Percentiles rank a stretch among this genome's conserved stretches.
phyloP scores from a whole-genome alignment of 2,113 vertebrate species.

The Nestor notabilis region DNA sequence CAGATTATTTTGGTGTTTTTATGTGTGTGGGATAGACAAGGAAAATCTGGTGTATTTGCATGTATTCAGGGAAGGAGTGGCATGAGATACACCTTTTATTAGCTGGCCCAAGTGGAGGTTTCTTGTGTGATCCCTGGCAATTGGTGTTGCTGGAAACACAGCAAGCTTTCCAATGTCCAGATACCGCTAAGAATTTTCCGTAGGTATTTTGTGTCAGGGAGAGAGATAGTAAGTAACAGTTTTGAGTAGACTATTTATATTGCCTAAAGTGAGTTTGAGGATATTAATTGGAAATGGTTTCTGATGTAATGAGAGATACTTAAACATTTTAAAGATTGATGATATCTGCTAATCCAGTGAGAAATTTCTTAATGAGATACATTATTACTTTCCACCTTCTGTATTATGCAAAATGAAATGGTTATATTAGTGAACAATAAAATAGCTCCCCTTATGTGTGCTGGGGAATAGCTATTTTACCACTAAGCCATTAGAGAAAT shows the following conservation, averaged over 20 bases:
- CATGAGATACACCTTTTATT: neutral
- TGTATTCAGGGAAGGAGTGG: neutral
- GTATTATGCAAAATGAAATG: conserved; percentile 48
- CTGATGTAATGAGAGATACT: neutral
- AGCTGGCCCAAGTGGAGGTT: neutral
- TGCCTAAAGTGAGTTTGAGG: neutral
- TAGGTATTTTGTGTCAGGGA: neutral
- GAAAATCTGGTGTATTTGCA: neutral
- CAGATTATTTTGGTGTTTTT: neutral
- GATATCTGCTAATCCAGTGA: neutral
- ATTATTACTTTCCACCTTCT: conserved; percentile 14
- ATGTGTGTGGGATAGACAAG: neutral
- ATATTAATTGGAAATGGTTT: conserved; percentile 4
- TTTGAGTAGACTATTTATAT: neutral
- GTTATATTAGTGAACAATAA: conserved; percentile 38
- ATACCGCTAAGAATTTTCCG: neutral
- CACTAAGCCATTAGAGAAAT: neutral
- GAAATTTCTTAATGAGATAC: conserved; percentile 48
- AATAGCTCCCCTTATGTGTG: conserved; percentile 13
- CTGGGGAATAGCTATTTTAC: conserved; percentile 20
- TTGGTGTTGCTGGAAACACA: neutral
- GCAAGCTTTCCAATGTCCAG: neutral
- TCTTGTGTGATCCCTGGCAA: neutral
- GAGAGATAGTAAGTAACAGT: neutral
- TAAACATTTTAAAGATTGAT: conserved; percentile 38